Percentiles rank a stretch among this genome's conserved stretches.
Evolutionary conservation across 2,888 invertebrate species (phyloP).

Genomic region (Ormyrus pomaceus): DNA sequence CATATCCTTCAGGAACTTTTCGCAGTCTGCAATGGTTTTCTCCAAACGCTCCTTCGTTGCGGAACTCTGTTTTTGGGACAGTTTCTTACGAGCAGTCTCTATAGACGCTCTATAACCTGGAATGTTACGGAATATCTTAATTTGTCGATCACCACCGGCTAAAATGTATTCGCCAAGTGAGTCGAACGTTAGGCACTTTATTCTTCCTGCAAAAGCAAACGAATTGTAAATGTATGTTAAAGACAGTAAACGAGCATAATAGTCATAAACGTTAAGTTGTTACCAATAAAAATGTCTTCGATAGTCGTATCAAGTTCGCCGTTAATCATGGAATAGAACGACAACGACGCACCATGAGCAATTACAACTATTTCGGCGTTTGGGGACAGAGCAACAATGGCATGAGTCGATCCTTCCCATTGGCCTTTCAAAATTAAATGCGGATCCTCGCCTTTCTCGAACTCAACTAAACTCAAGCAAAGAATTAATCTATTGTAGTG

Average conservation of each 20-base stretch:
- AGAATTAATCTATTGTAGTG: slow-evolving; percentile 12
- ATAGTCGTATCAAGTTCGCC: slow-evolving; percentile 82
- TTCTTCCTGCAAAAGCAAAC: slow-evolving; percentile 78
- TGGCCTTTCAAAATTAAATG: slow-evolving; percentile 83
- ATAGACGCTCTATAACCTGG: slow-evolving; percentile 80
- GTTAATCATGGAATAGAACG: slow-evolving; percentile 82
- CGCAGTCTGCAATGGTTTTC: slow-evolving; percentile 81
- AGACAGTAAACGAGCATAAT: neutral
- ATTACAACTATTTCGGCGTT: slow-evolving; percentile 87
- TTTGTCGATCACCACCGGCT: slow-evolving; percentile 85
- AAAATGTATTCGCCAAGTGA: slow-evolving; percentile 85
- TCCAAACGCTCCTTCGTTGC: slow-evolving; percentile 88
- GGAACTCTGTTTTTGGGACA: slow-evolving; percentile 80
- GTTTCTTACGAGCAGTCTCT: slow-evolving; percentile 76
- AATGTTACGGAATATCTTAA: slow-evolving; percentile 88
- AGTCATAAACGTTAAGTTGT: slow-evolving; percentile 21
- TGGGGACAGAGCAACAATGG: slow-evolving; percentile 85
- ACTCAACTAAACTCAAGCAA: slow-evolving; percentile 80
- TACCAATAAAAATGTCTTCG: slow-evolving; percentile 81
- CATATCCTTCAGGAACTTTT: slow-evolving; percentile 73
- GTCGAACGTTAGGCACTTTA: slow-evolving; percentile 85
- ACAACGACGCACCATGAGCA: slow-evolving; percentile 80
- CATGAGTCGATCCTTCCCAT: slow-evolving; percentile 76
- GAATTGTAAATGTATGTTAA: neutral
- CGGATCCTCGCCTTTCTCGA: slow-evolving; percentile 86